A percentile compares a stretch with the other conserved stretches of the same genome.
Evolutionary conservation across 2,888 invertebrate genomes (phyloP).

Genomic region (Priocnemis perturbator): DNA sequence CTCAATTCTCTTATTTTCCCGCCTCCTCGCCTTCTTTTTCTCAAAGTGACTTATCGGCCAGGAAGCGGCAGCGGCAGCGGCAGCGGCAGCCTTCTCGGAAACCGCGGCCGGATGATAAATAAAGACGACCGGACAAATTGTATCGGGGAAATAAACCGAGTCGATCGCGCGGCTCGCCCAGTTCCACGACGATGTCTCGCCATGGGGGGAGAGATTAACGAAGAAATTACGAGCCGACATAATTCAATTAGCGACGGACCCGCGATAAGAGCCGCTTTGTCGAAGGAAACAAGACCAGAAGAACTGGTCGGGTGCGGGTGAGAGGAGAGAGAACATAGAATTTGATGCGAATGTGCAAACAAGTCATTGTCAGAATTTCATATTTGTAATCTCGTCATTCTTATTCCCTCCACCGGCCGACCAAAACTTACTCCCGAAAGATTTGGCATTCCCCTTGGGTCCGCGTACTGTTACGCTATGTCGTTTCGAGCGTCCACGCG

Average conservation of each 20-base stretch:
- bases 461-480: neutral
- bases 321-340: neutral
- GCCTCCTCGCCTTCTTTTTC: neutral
- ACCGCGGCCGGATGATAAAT: conserved; percentile 54
- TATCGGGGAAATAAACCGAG: conserved; percentile 44
- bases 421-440: neutral
- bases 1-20: neutral
- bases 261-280: too few relatives aligned
- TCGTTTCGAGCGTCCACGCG: neutral
- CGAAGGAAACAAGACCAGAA: too few relatives aligned
- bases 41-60: conserved; percentile 1
- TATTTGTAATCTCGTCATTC: too few relatives aligned
- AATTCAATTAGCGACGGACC: conserved; percentile 44
- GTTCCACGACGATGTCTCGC: neutral
- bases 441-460: conserved; percentile 29
- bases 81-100: conserved; percentile 40
- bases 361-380: too few relatives aligned
- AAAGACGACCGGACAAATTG: conserved; percentile 61
- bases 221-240: conserved; percentile 43
- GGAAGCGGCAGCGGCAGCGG: too few relatives aligned
- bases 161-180: conserved; percentile 9
- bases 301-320: neutral
- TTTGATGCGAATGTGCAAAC: too few relatives aligned
- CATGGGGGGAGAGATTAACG: conserved; percentile 11
- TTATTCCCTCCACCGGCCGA: too few relatives aligned